Percentiles rank a stretch among this genome's conserved stretches.
phyloP scores from a whole-genome alignment of 1,140 invertebrate species.

The Protaetia brevitarsis region DNA sequence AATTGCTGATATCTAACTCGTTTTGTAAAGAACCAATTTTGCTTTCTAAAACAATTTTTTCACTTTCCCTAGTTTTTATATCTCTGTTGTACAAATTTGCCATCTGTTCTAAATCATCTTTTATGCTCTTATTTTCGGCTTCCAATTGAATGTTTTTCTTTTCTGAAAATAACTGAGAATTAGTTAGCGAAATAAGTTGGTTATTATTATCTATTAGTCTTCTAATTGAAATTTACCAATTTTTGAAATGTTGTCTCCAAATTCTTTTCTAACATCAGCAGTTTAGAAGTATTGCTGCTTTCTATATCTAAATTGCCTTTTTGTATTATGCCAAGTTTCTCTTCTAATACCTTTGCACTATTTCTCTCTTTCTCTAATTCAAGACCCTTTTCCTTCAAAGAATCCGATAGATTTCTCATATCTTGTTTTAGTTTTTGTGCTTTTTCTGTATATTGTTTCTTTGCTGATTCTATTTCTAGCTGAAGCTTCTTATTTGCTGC shows the following conservation, averaged over 20 bases:
- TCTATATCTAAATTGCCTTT: slow-evolving; percentile 30
- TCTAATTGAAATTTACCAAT: slow-evolving; percentile 34
- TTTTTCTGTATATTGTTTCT: slow-evolving; percentile 32
- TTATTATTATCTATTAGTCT: neutral
- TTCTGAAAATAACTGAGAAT: slow-evolving; percentile 43
- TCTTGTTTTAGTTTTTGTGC: slow-evolving; percentile 31
- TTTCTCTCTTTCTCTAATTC: slow-evolving; percentile 35
- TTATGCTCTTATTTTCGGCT: slow-evolving; percentile 45
- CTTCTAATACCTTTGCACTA: slow-evolving; percentile 35
- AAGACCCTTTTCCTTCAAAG: slow-evolving; percentile 31
- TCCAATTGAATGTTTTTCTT: slow-evolving; percentile 45
- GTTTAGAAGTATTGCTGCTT: slow-evolving; percentile 35
- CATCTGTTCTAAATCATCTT: slow-evolving; percentile 47
- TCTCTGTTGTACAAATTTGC: slow-evolving; percentile 44
- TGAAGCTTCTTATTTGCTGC: slow-evolving; percentile 35
- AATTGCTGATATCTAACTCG: slow-evolving; percentile 34
- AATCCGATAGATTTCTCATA: slow-evolving; percentile 30
- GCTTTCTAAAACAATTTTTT: slow-evolving; percentile 41
- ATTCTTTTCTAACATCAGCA: slow-evolving; percentile 43
- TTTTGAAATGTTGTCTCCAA: slow-evolving; percentile 44
- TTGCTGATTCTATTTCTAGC: slow-evolving; percentile 32
- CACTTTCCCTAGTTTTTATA: slow-evolving; percentile 43
- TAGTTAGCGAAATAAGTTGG: neutral
- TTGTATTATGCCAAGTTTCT: slow-evolving; percentile 35
- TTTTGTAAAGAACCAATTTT: slow-evolving; percentile 42